Evolutionary conservation across 1,140 invertebrate genomes (phyloP).

Genomic region (Druon quercuslanigerum): DNA sequence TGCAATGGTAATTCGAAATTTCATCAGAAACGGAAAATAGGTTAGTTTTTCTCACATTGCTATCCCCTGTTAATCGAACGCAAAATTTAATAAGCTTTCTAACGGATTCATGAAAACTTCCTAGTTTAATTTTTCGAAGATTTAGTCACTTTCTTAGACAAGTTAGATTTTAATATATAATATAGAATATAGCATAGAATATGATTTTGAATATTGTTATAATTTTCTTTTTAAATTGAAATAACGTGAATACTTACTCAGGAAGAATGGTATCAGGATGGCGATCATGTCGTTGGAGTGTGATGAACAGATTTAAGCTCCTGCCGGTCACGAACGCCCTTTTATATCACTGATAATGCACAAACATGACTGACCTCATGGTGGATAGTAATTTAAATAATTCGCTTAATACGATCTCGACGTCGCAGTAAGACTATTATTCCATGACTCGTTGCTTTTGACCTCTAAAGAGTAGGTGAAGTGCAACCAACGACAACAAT

Average conservation of each 20-base stretch:
- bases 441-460: slow-evolving; percentile 2
- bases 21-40: too few relatives aligned
- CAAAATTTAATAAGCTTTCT: too few relatives aligned
- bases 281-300: slow-evolving; percentile 44
- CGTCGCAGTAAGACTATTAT: slow-evolving; percentile 14
- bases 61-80: too few relatives aligned
- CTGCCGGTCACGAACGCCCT: slow-evolving; percentile 39
- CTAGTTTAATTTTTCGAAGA: too few relatives aligned
- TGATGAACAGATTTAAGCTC: slow-evolving; percentile 43
- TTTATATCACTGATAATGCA: slow-evolving; percentile 41
- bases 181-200: too few relatives aligned
- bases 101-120: too few relatives aligned
- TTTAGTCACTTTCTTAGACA: too few relatives aligned
- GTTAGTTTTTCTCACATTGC: too few relatives aligned
- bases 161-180: too few relatives aligned
- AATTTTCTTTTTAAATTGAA: too few relatives aligned
- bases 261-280: slow-evolving; percentile 51
- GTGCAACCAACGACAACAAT: slow-evolving; percentile 13
- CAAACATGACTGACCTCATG: slow-evolving; percentile 38
- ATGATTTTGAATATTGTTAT: too few relatives aligned
- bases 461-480: slow-evolving; percentile 28
- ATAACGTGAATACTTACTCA: slow-evolving; percentile 42
- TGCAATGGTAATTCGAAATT: too few relatives aligned
- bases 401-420: slow-evolving; percentile 11
- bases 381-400: slow-evolving; percentile 44